Evolutionary conservation across 2,888 invertebrate genomes (phyloP).

Genomic region (Crossocerus cetratus): DNA sequence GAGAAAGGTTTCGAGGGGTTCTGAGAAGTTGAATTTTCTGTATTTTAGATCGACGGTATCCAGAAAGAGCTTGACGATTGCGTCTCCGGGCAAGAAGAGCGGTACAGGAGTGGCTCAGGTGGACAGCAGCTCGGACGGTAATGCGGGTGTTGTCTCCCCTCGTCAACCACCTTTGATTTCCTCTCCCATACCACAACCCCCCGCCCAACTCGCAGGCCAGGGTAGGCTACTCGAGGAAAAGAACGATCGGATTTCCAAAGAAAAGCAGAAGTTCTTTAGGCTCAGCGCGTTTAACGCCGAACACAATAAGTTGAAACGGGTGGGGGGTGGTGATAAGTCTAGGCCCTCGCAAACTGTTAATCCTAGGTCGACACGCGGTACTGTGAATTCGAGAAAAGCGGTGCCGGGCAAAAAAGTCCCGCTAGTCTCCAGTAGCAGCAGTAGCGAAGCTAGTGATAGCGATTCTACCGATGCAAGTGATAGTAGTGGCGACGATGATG

Average conservation of each 20-base stretch:
- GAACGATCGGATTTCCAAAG: constrained; percentile 89
- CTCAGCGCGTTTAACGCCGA: constrained; percentile 88
- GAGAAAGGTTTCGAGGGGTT: no score
- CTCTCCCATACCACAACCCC: constrained; percentile 75
- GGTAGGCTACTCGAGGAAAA: constrained; percentile 80
- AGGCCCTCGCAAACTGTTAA: constrained; percentile 60
- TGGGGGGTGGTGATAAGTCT: constrained; percentile 69
- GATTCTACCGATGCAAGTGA: constrained; percentile 60
- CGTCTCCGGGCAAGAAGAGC: constrained; percentile 63
- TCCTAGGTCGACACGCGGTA: constrained; percentile 63
- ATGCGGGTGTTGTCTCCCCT: constrained; percentile 78
- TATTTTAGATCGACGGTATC: constrained; percentile 69
- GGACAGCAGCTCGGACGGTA: constrained; percentile 78
- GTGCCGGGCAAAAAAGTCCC: constrained; percentile 35
- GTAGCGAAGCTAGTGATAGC: constrained; percentile 59
- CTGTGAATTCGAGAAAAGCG: constrained; percentile 47
- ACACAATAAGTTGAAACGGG: constrained; percentile 74
- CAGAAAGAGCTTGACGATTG: constrained; percentile 67
- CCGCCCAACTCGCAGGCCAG: constrained; percentile 72
- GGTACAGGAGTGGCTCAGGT: constrained; percentile 72
- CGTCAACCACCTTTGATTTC: constrained; percentile 76
- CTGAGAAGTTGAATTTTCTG: not conserved
- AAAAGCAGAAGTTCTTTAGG: constrained; percentile 92
- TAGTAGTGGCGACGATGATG: constrained; percentile 69
- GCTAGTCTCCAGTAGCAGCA: constrained; percentile 57